Evolutionary conservation across 2,888 invertebrate genomes (phyloP).

Genomic region (Leucophenga maculata): DNA sequence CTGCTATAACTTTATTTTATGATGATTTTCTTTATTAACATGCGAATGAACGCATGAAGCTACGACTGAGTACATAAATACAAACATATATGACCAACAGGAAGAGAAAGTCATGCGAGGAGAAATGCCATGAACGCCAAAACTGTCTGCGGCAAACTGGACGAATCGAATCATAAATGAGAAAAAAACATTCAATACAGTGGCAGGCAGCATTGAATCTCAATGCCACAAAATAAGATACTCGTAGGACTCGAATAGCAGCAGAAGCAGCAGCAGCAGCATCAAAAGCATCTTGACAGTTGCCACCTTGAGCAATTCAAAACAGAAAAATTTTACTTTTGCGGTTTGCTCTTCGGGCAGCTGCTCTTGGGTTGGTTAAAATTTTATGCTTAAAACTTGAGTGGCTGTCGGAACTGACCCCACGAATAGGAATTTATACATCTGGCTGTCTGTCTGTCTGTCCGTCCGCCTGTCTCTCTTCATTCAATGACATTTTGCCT

Average conservation of each 20-base stretch:
- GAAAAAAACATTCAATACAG: constrained; percentile 54
- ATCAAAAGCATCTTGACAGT: constrained; percentile 47
- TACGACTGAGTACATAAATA: not conserved
- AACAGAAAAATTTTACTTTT: not conserved
- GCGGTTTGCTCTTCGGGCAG: constrained; percentile 31
- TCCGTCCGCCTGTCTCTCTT: too few relatives aligned
- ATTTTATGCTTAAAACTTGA: constrained; percentile 8
- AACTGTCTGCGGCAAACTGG: not conserved
- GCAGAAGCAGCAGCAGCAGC: not conserved
- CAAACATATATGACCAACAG: constrained; percentile 39
- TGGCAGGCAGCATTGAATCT: constrained; percentile 50
- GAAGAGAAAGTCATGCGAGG: constrained; percentile 62
- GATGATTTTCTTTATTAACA: constrained; percentile 57
- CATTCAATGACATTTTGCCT: not conserved
- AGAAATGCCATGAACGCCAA: constrained; percentile 22
- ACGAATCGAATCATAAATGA: constrained; percentile 58
- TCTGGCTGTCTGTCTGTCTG: not conserved
- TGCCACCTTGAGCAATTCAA: constrained; percentile 54
- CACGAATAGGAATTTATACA: not conserved
- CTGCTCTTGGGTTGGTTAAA: constrained; percentile 14
- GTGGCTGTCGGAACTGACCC: constrained; percentile 28
- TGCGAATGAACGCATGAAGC: constrained; percentile 34
- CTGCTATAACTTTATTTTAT: constrained; percentile 30
- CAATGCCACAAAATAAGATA: constrained; percentile 48
- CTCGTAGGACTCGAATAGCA: constrained; percentile 1